Evolutionary conservation across 2,888 invertebrate species (phyloP).

Genomic region (Spilarctia lutea): DNA sequence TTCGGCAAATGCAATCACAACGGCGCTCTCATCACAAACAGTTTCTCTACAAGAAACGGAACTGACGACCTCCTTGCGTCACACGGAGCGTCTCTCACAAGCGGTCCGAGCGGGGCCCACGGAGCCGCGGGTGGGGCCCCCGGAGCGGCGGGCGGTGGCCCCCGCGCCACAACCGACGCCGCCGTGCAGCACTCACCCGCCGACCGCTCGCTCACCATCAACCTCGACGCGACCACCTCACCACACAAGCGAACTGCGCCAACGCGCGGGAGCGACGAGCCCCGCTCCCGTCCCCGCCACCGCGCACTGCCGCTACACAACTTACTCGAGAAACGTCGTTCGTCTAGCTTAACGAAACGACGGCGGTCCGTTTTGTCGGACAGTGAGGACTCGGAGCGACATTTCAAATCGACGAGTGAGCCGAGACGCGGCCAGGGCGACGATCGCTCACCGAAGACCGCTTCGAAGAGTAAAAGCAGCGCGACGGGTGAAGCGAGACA

Average conservation of each 20-base stretch:
- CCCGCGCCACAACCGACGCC: neutral
- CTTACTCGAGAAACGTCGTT: constrained; percentile 1
- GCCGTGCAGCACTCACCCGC: constrained; percentile 15
- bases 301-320: neutral
- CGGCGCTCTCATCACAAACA: neutral
- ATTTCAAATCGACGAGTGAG: neutral
- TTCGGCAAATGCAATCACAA: neutral
- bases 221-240: neutral
- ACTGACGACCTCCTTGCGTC: neutral
- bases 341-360: neutral
- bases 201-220: neutral
- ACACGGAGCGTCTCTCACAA: neutral
- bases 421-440: neutral
- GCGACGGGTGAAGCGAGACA: neutral
- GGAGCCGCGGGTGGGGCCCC: neutral
- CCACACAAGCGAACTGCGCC: neutral
- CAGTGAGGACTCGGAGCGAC: constrained; percentile 9
- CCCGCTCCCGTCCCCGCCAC: neutral
- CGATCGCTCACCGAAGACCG: neutral
- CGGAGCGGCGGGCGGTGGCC: neutral
- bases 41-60: neutral
- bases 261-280: neutral
- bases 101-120: neutral
- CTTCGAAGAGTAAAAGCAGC: neutral
- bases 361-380: neutral